These are phyloP conservation scores for Gymnocypris eckloni DNA, from an alignment of 2,797 vertebrate species.

Conservation along the genomic window DNA sequence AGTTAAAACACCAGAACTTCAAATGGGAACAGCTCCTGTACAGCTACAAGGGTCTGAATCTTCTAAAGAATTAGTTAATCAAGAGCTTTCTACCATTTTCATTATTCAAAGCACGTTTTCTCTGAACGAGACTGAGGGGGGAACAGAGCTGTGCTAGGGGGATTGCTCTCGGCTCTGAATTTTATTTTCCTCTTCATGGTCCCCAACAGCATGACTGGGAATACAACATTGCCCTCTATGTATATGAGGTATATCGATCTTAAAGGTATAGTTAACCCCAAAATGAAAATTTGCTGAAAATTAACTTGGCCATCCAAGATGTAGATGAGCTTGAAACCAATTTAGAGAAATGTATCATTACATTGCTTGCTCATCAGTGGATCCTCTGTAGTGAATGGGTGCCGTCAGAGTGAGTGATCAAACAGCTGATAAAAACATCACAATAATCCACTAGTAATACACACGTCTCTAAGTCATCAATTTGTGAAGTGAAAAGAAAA, in stretches of 20 bases:
- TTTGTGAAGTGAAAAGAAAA: neutral
- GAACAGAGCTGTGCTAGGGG: neutral
- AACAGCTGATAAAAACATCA: neutral
- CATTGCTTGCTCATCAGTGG: neutral
- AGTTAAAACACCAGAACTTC: neutral
- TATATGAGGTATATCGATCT: neutral
- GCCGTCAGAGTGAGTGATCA: neutral
- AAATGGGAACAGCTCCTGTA: neutral
- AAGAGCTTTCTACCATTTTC: neutral
- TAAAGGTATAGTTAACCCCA: neutral
- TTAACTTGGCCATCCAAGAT: neutral
- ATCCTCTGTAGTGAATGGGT: neutral
- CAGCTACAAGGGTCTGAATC: neutral
- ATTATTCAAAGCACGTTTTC: neutral
- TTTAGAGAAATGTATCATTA: neutral
- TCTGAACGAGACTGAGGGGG: neutral
- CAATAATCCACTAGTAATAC: neutral
- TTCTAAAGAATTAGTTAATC: conserved; percentile 2
- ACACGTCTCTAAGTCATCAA: neutral
- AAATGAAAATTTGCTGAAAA: neutral
- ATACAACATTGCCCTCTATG: neutral
- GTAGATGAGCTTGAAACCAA: neutral
- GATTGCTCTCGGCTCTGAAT: neutral
- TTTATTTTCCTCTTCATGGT: neutral
- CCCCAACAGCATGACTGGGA: neutral